phyloP scores from a whole-genome alignment of 2,113 vertebrate genomes.

The Erpornis zantholeuca region DNA sequence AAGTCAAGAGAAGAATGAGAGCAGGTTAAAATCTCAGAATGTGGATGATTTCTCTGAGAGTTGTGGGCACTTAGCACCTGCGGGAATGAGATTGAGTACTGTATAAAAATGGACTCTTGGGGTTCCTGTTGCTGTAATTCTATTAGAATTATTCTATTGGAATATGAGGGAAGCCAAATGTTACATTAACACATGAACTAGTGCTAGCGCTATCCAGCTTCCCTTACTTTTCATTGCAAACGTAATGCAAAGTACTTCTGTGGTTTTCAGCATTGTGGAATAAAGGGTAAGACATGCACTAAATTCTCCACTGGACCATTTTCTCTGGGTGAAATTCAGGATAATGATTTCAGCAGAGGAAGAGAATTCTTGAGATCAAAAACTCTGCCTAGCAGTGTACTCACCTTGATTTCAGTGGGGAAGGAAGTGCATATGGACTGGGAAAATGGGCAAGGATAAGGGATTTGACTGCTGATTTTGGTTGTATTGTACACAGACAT shows the following conservation, averaged over 20 bases:
- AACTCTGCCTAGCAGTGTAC: neutral
- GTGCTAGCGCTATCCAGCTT: neutral
- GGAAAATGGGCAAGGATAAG: neutral
- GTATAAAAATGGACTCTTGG: neutral
- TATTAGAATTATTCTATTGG: neutral
- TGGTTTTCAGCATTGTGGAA: neutral
- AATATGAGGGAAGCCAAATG: neutral
- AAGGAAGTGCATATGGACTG: neutral
- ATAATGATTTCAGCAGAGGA: neutral
- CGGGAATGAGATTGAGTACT: neutral
- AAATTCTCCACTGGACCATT: neutral
- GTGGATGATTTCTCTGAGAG: neutral
- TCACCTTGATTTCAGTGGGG: neutral
- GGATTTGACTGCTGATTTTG: neutral
- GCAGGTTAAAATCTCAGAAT: neutral
- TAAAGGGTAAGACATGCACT: neutral
- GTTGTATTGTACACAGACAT: fast-evolving
- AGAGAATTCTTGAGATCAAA: neutral
- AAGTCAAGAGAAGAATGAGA: neutral
- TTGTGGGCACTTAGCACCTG: neutral
- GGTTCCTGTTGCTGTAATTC: neutral
- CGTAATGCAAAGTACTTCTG: neutral
- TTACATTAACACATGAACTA: neutral
- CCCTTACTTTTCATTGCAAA: neutral
- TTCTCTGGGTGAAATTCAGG: neutral